phyloP scores from a whole-genome alignment of 2,797 vertebrate species.

The Acanthurus tractus region DNA sequence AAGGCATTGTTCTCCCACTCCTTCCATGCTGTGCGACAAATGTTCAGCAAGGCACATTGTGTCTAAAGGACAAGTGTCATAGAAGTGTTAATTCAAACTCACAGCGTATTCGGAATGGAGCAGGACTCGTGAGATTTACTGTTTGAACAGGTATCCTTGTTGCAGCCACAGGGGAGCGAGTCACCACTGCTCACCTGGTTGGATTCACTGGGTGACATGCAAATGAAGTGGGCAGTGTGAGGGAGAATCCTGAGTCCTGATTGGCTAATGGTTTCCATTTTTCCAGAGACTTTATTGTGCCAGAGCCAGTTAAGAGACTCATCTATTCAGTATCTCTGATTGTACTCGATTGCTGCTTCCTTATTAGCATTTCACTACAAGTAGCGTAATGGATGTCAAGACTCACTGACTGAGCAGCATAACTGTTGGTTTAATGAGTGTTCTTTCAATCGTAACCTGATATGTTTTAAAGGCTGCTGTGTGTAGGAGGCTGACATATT shows the following conservation, averaged over 20 bases:
- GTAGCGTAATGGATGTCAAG: neutral
- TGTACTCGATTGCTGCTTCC: neutral
- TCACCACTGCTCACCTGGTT: constrained; percentile 9
- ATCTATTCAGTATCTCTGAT: too few relatives aligned
- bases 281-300: neutral
- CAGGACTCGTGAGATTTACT: neutral
- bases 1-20: neutral
- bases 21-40: constrained; percentile 3
- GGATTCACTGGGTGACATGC: constrained; percentile 31
- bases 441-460: neutral
- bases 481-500: neutral
- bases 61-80: constrained; percentile 3
- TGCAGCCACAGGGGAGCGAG: neutral
- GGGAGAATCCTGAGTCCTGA: constrained; percentile 11
- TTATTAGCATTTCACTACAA: neutral
- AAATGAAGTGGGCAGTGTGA: constrained; percentile 25
- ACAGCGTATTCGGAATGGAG: neutral
- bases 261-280: constrained; percentile 1
- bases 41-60: neutral
- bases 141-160: constrained; percentile 3
- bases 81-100: constrained; percentile 9
- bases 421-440: neutral
- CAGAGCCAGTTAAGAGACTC: too few relatives aligned
- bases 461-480: constrained; percentile 4
- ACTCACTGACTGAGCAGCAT: neutral